Conservation (phyloP, 2,113 vertebrate genomes). For the Oncorhynchus clarkii region DNA sequence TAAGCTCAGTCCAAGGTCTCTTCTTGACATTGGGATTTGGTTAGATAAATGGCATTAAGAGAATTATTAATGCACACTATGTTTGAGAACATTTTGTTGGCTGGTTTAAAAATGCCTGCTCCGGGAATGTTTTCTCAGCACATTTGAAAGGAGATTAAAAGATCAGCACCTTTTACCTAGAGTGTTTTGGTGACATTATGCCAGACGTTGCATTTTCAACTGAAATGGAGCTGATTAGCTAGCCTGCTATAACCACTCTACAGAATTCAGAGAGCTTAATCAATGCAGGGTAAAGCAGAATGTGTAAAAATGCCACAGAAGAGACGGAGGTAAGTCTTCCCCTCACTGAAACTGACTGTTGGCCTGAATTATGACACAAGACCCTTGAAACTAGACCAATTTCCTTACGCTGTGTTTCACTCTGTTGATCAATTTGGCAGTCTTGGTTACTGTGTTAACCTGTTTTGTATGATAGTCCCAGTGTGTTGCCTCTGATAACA, state of each 20-base stretch:
- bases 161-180: slow-evolving; percentile 10
- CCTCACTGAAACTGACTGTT: neutral
- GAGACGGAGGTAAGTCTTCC: neutral
- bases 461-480: neutral
- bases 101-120: neutral
- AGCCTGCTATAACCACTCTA: neutral
- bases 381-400: neutral
- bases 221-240: neutral
- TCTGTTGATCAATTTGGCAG: too few relatives aligned
- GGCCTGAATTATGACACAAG: neutral
- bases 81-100: neutral
- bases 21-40: neutral
- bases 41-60: neutral
- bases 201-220: neutral
- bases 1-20: neutral
- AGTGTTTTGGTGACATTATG: slow-evolving; percentile 7
- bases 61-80: neutral
- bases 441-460: neutral
- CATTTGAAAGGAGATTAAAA: slow-evolving; percentile 4
- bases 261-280: neutral
- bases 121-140: slow-evolving; percentile 4
- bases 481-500: neutral
- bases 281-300: neutral
- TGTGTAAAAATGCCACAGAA: neutral
- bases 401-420: neutral